These are phyloP conservation scores for Heteronetta atricapilla DNA, from an alignment of 2,113 vertebrate genomes.

Conservation along the genomic window DNA sequence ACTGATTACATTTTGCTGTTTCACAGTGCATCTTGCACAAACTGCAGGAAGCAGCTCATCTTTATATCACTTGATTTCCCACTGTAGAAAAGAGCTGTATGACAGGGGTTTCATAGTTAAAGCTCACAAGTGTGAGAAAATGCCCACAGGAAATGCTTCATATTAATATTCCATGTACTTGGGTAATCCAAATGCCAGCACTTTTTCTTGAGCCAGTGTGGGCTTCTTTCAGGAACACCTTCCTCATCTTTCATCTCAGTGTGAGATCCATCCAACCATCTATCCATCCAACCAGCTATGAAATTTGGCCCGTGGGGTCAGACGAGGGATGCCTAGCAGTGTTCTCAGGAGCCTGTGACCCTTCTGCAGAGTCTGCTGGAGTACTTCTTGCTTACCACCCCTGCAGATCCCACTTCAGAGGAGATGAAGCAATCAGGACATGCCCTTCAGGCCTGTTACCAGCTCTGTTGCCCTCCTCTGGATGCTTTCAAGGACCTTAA, in stretches of 20 bases:
- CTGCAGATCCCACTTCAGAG: background rate
- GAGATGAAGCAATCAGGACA: too few relatives aligned
- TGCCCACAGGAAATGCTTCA: background rate
- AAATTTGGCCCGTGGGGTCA: too few relatives aligned
- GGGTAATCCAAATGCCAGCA: background rate
- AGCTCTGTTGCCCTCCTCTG: too few relatives aligned
- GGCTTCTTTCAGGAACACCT: background rate
- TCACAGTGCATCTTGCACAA: background rate
- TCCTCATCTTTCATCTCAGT: background rate
- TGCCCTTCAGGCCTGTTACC: too few relatives aligned
- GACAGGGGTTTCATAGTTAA: background rate
- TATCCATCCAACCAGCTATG: too few relatives aligned
- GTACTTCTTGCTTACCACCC: background rate
- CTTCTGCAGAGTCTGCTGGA: background rate
- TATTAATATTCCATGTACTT: background rate
- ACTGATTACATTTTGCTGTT: background rate
- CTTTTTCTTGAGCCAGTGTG: background rate
- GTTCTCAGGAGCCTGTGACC: background rate
- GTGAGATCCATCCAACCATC: background rate
- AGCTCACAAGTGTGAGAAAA: background rate
- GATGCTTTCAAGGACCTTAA: too few relatives aligned
- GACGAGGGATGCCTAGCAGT: fast-evolving
- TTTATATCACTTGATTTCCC: background rate
- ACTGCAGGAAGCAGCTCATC: background rate
- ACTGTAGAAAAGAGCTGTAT: background rate